A percentile compares a stretch with the other conserved stretches of the same genome.
These are phyloP conservation scores for Pachymerium ferrugineum DNA, from an alignment of 2,888 invertebrate genomes.

Conservation along the genomic window DNA sequence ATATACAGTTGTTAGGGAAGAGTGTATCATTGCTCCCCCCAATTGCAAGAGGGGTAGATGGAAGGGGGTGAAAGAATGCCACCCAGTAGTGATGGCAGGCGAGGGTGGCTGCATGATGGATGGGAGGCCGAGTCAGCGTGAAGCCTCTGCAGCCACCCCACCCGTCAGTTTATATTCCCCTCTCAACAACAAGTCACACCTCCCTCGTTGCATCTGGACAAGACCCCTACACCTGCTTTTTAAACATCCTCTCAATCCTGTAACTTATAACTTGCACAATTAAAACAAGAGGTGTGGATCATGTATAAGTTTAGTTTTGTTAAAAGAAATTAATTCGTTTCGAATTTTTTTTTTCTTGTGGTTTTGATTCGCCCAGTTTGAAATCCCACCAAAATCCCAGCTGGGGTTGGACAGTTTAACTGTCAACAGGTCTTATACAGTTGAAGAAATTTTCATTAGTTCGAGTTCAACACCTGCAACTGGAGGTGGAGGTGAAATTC, in stretches of 20 bases:
- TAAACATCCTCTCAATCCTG: background rate
- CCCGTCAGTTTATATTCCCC: constrained; percentile 27
- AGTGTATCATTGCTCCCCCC: constrained; percentile 21
- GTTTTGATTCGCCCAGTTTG: background rate
- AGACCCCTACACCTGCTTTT: constrained; percentile 1
- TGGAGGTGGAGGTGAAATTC: background rate
- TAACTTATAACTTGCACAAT: too few relatives aligned
- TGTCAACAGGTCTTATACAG: constrained; percentile 5
- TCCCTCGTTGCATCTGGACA: constrained; percentile 20
- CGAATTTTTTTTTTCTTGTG: background rate
- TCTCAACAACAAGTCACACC: constrained; percentile 22
- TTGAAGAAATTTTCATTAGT: constrained; percentile 12
- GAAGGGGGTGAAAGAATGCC: constrained; percentile 18
- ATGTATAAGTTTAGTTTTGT: too few relatives aligned
- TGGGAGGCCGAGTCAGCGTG: constrained; percentile 5
- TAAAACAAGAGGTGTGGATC: too few relatives aligned
- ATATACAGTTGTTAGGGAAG: constrained; percentile 24
- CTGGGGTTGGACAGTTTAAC: background rate
- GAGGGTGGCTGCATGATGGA: constrained; percentile 23
- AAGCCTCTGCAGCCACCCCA: constrained; percentile 16
- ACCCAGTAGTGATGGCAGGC: constrained; percentile 24
- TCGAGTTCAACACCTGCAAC: constrained; percentile 13
- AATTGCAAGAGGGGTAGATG: background rate
- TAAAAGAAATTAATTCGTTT: too few relatives aligned
- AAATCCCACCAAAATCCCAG: background rate